These are phyloP conservation scores for Arctopsyche grandis DNA, from an alignment of 1,140 invertebrate genomes.

Conservation along the genomic window DNA sequence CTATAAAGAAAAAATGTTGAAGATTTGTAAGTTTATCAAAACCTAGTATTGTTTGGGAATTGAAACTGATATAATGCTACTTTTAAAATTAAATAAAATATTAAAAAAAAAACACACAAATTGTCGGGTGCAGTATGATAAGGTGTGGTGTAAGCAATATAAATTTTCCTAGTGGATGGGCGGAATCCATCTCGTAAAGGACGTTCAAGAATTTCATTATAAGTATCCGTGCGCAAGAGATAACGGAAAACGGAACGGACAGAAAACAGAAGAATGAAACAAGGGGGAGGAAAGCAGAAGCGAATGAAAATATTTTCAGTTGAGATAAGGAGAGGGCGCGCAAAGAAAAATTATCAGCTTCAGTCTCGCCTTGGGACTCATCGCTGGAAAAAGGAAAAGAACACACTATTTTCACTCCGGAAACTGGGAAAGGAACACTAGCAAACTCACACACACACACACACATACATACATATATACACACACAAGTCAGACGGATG, in stretches of 20 bases:
- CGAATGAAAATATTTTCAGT: conserved; percentile 32
- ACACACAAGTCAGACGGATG: background rate
- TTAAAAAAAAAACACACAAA: too few relatives aligned
- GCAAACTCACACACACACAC: background rate
- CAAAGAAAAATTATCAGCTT: conserved; percentile 35
- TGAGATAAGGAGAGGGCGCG: conserved; percentile 26
- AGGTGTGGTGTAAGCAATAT: background rate
- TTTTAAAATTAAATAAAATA: too few relatives aligned
- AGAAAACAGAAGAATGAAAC: conserved; percentile 8
- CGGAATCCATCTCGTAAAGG: conserved; percentile 6
- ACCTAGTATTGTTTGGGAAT: background rate
- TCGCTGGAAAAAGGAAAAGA: conserved; percentile 9
- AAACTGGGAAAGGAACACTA: background rate
- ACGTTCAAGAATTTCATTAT: conserved; percentile 21
- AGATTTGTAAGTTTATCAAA: background rate
- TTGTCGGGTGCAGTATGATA: background rate
- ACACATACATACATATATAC: background rate
- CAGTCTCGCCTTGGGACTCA: conserved; percentile 31
- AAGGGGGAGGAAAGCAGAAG: conserved; percentile 13
- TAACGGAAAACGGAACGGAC: conserved; percentile 13
- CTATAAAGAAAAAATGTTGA: background rate
- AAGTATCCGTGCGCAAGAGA: background rate
- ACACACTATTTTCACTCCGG: background rate
- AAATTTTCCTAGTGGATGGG: conserved; percentile 5
- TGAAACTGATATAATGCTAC: background rate